Evolutionary conservation across 2,888 invertebrate genomes (phyloP).

Genomic region (Cantharis lateralis): DNA sequence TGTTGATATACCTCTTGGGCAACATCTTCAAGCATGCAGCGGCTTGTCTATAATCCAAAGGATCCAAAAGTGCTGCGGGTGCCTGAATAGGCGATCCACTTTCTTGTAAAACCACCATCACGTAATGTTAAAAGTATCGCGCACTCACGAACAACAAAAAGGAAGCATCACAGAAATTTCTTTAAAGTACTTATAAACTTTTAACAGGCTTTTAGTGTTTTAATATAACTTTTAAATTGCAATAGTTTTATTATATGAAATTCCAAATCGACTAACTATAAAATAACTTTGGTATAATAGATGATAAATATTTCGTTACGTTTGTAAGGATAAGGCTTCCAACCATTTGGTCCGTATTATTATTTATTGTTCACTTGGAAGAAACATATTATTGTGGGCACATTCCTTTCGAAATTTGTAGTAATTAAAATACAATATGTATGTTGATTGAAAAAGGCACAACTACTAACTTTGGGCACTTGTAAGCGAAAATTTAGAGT

Average conservation of each 20-base stretch:
- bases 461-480: not conserved
- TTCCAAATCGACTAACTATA: not conserved
- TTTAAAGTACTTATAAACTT: slow-evolving; percentile 5
- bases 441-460: not conserved
- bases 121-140: slow-evolving; percentile 24
- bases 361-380: not conserved
- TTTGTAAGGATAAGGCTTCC: slow-evolving; percentile 13
- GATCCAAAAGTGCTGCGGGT: slow-evolving; percentile 65
- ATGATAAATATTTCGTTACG: not conserved
- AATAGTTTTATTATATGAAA: not conserved
- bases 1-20: slow-evolving; percentile 87
- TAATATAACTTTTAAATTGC: not conserved
- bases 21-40: slow-evolving; percentile 86
- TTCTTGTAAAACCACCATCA: slow-evolving; percentile 77
- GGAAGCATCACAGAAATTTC: slow-evolving; percentile 24
- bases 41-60: slow-evolving; percentile 81
- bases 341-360: slow-evolving; percentile 14
- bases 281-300: slow-evolving; percentile 9
- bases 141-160: slow-evolving; percentile 21
- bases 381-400: not conserved
- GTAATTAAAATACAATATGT: not conserved
- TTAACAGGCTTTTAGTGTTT: slow-evolving; percentile 27
- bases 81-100: slow-evolving; percentile 64
- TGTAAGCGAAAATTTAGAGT: not conserved
- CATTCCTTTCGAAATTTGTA: not conserved